Evolutionary conservation across 1,140 invertebrate genomes (phyloP).

Genomic region (Trichonephila clavata): DNA sequence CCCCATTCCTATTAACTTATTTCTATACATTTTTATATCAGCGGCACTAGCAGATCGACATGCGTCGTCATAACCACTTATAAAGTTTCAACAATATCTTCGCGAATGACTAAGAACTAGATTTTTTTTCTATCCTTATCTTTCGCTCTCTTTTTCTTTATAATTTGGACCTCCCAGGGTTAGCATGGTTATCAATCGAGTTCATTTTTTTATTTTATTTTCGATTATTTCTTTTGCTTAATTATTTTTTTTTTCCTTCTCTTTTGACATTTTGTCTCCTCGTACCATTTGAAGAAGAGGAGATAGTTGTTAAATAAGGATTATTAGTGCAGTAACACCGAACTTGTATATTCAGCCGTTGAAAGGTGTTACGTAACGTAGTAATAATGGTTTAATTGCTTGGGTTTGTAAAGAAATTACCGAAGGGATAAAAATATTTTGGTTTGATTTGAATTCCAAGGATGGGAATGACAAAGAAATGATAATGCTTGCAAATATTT

Average conservation of each 20-base stretch:
- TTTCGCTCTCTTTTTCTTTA: background rate
- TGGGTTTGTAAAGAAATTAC: too few relatives aligned
- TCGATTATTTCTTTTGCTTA: background rate
- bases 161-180: slow-evolving; percentile 37
- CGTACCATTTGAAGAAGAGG: background rate
- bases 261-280: slow-evolving; percentile 8
- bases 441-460: too few relatives aligned
- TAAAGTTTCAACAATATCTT: slow-evolving; percentile 30
- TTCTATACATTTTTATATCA: slow-evolving; percentile 58
- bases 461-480: too few relatives aligned
- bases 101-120: background rate
- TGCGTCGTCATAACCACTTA: slow-evolving; percentile 20
- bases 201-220: slow-evolving; percentile 9
- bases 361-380: background rate
- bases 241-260: background rate
- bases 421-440: too few relatives aligned
- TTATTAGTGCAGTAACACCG: background rate
- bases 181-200: background rate
- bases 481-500: too few relatives aligned
- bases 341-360: background rate
- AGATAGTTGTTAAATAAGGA: background rate
- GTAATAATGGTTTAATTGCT: background rate
- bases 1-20: slow-evolving; percentile 11
- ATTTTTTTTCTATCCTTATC: background rate
- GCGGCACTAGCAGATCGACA: background rate